Percentiles rank a stretch among this genome's conserved stretches.
phyloP scores from a whole-genome alignment of 1,140 invertebrate species.

The Pseudomyrmex flavicornis region DNA sequence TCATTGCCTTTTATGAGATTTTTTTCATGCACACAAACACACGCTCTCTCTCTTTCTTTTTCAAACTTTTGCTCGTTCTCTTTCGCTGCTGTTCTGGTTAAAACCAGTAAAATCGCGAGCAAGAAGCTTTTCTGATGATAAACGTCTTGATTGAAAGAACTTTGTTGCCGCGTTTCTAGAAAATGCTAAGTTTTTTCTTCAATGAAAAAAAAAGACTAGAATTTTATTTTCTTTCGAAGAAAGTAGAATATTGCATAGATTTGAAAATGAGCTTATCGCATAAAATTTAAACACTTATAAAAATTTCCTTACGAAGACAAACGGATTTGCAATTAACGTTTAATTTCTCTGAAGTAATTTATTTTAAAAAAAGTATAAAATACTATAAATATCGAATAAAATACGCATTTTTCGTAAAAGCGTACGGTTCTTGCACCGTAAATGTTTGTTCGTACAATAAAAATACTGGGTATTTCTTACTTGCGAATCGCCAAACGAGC shows the following conservation, averaged over 20 bases:
- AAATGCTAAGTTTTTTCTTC: neutral
- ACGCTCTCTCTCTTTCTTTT: neutral
- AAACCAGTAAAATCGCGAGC: slow-evolving; percentile 7
- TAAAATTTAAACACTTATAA: too few relatives aligned
- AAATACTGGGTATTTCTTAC: slow-evolving; percentile 26
- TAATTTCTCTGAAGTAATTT: too few relatives aligned
- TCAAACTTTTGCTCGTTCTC: too few relatives aligned
- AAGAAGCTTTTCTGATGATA: neutral
- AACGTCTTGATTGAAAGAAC: neutral
- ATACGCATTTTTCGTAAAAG: neutral
- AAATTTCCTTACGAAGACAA: too few relatives aligned
- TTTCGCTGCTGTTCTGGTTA: neutral
- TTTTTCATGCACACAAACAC: slow-evolving; percentile 14
- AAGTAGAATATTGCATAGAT: too few relatives aligned
- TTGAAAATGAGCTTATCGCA: too few relatives aligned
- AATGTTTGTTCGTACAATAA: neutral
- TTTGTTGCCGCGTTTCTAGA: neutral
- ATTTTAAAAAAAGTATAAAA: neutral
- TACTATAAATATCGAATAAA: neutral
- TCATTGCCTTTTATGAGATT: slow-evolving; percentile 53
- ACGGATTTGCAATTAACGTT: too few relatives aligned
- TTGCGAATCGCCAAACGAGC: slow-evolving; percentile 15
- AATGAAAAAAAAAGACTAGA: neutral
- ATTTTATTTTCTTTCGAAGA: neutral
- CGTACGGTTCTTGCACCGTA: too few relatives aligned